These are phyloP conservation scores for Myotis yumanensis DNA, from an alignment of 2,113 vertebrate species.

Conservation along the genomic window DNA sequence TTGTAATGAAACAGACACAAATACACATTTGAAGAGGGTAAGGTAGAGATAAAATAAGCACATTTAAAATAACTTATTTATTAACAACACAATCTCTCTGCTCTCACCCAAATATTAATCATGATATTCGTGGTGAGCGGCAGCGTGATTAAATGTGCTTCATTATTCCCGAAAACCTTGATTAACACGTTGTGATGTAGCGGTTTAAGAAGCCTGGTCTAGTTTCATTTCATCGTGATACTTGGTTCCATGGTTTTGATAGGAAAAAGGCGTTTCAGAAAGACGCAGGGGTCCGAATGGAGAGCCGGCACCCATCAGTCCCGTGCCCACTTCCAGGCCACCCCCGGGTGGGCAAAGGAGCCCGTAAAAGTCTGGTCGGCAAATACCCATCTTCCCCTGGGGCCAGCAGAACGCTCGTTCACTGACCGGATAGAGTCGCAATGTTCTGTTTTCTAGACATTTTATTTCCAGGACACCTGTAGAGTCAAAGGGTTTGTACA, in stretches of 20 bases:
- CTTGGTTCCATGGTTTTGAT: background rate
- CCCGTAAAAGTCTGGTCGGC: too few relatives aligned
- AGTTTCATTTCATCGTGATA: conserved; percentile 22
- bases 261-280: background rate
- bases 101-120: conserved; percentile 66
- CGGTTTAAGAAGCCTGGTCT: conserved; percentile 11
- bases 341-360: background rate
- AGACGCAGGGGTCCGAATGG: background rate
- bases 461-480: background rate
- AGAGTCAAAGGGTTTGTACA: background rate
- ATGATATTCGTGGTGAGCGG: conserved; percentile 34
- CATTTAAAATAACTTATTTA: conserved; percentile 64
- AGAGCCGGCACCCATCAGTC: rapidly evolving
- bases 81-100: conserved; percentile 56
- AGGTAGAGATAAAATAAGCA: conserved; percentile 31
- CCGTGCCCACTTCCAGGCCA: rapidly evolving
- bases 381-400: background rate
- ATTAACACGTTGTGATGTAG: conserved; percentile 52
- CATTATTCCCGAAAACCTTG: conserved; percentile 64
- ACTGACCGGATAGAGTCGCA: too few relatives aligned
- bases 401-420: background rate
- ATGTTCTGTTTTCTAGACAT: background rate
- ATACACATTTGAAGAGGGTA: background rate
- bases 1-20: background rate
- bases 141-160: conserved; percentile 57